phyloP scores from a whole-genome alignment of 2,888 invertebrate species.

The Campoplex capitator region DNA sequence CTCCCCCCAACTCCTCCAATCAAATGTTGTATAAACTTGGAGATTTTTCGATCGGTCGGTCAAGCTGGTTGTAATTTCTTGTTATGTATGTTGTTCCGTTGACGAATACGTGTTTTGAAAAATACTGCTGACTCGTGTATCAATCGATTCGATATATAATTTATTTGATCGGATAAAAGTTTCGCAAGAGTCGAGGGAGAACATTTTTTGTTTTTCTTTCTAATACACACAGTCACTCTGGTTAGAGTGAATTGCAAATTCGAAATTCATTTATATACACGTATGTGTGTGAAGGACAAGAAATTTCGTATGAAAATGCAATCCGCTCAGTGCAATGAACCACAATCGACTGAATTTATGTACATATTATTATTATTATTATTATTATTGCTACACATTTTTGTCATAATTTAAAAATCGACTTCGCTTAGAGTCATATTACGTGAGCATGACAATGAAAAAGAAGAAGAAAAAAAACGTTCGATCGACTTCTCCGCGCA shows the following conservation, averaged over 20 bases:
- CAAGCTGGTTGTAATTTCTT: conserved; percentile 71
- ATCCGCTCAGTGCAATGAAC: conserved; percentile 78
- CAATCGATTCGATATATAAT: conserved; percentile 19
- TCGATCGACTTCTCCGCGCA: conserved; percentile 47
- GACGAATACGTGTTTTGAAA: background rate
- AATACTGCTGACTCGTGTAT: background rate
- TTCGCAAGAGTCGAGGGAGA: conserved; percentile 3
- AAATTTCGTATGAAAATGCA: conserved; percentile 69
- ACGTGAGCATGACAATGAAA: background rate
- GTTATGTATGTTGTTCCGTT: background rate
- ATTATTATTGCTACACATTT: conserved; percentile 40
- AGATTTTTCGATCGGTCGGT: conserved; percentile 75
- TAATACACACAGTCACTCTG: conserved; percentile 21
- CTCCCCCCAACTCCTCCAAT: conserved; percentile 73
- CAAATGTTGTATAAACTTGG: conserved; percentile 77
- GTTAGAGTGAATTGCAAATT: conserved; percentile 33
- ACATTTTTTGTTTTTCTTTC: background rate
- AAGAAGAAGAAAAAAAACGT: conserved; percentile 5
- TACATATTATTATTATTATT: conserved; percentile 67
- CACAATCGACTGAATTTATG: conserved; percentile 70
- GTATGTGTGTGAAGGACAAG: conserved; percentile 20
- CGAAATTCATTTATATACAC: conserved; percentile 5
- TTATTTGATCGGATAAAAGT: conserved; percentile 41
- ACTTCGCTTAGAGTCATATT: background rate
- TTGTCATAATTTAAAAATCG: conserved; percentile 58